Evolutionary conservation across 2,888 invertebrate species (phyloP).

Genomic region (Chrysolina americana): DNA sequence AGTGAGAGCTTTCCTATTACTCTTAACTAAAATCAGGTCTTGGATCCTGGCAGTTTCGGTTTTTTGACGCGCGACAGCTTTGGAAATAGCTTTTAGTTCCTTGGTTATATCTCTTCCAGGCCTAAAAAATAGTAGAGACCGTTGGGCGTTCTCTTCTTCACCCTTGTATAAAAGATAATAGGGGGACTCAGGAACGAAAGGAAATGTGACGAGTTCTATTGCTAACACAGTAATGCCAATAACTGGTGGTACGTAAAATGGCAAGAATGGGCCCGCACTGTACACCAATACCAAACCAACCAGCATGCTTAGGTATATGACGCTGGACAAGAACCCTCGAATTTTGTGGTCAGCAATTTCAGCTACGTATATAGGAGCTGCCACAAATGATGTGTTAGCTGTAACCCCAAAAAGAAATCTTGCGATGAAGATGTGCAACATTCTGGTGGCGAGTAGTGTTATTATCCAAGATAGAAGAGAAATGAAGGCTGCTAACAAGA

Average conservation of each 20-base stretch:
- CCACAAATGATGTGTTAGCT: constrained; percentile 66
- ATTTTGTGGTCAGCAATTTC: constrained; percentile 67
- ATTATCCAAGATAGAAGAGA: constrained; percentile 65
- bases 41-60: constrained; percentile 63
- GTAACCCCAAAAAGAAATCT: constrained; percentile 59
- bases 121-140: constrained; percentile 60
- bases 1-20: constrained; percentile 65
- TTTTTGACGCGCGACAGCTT: constrained; percentile 63
- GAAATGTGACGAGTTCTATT: constrained; percentile 61
- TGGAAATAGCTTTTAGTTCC: constrained; percentile 63
- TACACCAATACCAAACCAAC: constrained; percentile 64
- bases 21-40: constrained; percentile 63
- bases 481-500: constrained; percentile 61
- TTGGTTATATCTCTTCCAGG: constrained; percentile 58
- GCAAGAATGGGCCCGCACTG: constrained; percentile 62
- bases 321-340: constrained; percentile 64
- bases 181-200: constrained; percentile 67
- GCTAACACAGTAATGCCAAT: constrained; percentile 63
- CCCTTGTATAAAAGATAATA: constrained; percentile 64
- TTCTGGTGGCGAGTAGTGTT: constrained; percentile 58
- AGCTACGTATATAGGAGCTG: constrained; percentile 67
- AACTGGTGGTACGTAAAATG: constrained; percentile 62
- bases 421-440: constrained; percentile 60
- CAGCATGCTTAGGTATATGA: constrained; percentile 66
- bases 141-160: constrained; percentile 59